These are phyloP conservation scores for Etheostoma spectabile DNA, from an alignment of 2,113 vertebrate species.

Conservation along the genomic window DNA sequence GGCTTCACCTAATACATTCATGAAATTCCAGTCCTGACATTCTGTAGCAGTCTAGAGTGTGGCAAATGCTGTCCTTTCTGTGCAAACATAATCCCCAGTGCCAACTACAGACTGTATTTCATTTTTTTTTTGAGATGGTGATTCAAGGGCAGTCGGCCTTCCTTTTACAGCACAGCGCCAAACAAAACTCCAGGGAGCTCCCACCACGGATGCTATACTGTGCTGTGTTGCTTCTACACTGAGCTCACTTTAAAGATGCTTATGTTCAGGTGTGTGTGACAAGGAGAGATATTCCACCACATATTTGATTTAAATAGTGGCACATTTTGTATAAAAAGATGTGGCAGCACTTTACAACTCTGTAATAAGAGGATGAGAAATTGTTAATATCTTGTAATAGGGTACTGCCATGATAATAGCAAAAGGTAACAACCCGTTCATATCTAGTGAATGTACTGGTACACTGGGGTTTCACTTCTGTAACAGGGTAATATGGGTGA, in stretches of 20 bases:
- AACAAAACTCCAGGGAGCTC: constrained; percentile 50
- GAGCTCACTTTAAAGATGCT: constrained; percentile 40
- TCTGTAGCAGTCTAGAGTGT: constrained; percentile 48
- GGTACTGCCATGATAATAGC: neutral
- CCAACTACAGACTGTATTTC: constrained; percentile 48
- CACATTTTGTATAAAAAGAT: neutral
- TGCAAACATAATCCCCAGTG: constrained; percentile 61
- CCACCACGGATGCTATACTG: constrained; percentile 14
- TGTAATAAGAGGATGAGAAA: neutral
- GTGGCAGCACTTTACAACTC: neutral
- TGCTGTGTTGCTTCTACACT: constrained; percentile 18
- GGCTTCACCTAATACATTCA: constrained; percentile 60
- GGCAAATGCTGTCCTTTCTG: constrained; percentile 51
- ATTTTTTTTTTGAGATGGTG: constrained; percentile 41
- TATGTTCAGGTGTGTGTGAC: constrained; percentile 21
- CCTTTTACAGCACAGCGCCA: constrained; percentile 38
- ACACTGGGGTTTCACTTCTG: neutral
- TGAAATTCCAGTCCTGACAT: constrained; percentile 60
- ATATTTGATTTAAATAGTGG: constrained; percentile 3
- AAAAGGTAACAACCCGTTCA: neutral
- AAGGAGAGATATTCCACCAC: neutral
- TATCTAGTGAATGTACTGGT: neutral
- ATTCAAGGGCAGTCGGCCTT: constrained; percentile 45
- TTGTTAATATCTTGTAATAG: neutral
- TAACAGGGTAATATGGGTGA: neutral